Evolutionary conservation across 1,140 invertebrate species (phyloP).

Genomic region (Hyles euphorbiae): DNA sequence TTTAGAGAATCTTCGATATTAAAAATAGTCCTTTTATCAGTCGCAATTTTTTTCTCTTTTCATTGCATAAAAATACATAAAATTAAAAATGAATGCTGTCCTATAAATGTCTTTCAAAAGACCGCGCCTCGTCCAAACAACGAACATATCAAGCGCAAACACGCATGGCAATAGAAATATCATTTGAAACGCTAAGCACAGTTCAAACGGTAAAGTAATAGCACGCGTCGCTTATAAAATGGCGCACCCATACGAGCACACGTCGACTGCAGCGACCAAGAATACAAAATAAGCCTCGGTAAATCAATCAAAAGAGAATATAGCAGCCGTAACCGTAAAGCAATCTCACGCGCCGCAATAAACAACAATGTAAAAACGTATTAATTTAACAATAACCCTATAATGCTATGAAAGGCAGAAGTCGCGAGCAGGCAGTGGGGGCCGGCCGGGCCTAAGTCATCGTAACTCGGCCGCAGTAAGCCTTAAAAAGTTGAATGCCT

Average conservation of each 20-base stretch:
- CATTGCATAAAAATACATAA: no score
- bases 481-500: constrained; percentile 32
- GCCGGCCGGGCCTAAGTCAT: constrained; percentile 12
- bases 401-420: constrained; percentile 20
- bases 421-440: constrained; percentile 8
- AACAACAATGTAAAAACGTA: constrained; percentile 42
- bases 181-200: no score
- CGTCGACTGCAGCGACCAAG: no score
- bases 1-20: no score
- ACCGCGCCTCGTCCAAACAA: no score
- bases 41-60: no score
- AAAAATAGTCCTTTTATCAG: no score
- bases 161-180: no score
- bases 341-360: constrained; percentile 27
- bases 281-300: constrained; percentile 6
- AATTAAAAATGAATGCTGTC: no score
- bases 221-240: neutral
- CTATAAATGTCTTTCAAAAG: no score
- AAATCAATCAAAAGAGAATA: constrained; percentile 25
- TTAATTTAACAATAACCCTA: constrained; percentile 43
- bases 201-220: no score
- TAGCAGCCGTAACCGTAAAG: constrained; percentile 27
- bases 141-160: no score
- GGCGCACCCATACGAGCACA: neutral
- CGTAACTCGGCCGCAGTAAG: constrained; percentile 24